Percentiles rank a stretch among this genome's conserved stretches.
phyloP scores from a whole-genome alignment of 2,888 invertebrate genomes.

The Microdon myrmicae region DNA sequence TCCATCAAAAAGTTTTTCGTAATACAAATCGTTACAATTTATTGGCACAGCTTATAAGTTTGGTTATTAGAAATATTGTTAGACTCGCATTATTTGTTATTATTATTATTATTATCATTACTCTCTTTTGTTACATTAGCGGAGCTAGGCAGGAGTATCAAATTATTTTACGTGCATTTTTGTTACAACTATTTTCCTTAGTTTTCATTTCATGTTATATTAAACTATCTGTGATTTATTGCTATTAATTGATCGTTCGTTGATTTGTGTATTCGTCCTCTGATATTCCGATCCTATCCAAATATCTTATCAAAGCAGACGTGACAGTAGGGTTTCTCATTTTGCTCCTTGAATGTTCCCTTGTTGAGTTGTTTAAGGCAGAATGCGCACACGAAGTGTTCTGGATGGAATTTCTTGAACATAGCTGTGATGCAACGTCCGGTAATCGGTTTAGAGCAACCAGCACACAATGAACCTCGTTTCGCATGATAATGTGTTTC shows the following conservation, averaged over 20 bases:
- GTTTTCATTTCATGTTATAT: conserved; percentile 2
- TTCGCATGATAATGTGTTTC: conserved; percentile 99
- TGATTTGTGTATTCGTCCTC: conserved; percentile 4
- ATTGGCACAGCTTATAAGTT: no score
- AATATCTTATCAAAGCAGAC: conserved; percentile 97
- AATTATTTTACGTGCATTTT: conserved; percentile 14
- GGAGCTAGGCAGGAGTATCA: not conserved
- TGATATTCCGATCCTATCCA: conserved; percentile 71
- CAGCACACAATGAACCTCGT: conserved; percentile 95
- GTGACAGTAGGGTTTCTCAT: conserved; percentile 98
- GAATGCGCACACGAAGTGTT: conserved; percentile 99
- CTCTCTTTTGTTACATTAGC: conserved; percentile 16
- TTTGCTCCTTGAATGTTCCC: conserved; percentile 99
- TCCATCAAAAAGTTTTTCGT: no score
- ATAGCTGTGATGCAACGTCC: conserved; percentile 99
- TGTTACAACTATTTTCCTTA: conserved; percentile 10
- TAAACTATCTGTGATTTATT: conserved; percentile 5
- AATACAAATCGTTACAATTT: no score
- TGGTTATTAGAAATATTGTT: no score
- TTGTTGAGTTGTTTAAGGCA: conserved; percentile 97
- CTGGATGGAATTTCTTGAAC: conserved; percentile 99
- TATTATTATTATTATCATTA: conserved; percentile 8
- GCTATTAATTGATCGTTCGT: conserved; percentile 11
- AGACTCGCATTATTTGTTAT: no score
- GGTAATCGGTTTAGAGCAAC: conserved; percentile 97